Evolutionary conservation across 2,888 invertebrate species (phyloP), one percentile per base, ranked within the genome.

Genomic region (Malacosoma neustria): DNA sequence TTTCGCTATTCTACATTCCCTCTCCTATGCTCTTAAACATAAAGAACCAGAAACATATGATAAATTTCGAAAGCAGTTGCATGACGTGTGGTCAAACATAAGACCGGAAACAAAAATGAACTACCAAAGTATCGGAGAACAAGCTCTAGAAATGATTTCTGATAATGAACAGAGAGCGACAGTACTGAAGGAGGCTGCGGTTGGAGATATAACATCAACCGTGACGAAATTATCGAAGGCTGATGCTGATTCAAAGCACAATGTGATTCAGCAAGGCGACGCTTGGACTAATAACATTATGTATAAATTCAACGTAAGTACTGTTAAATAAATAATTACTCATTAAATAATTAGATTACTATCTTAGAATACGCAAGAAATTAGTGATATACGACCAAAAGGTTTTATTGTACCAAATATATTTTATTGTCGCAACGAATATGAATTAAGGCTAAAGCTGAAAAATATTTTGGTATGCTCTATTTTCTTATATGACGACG

Each of bases 241-340:
- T 3, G 50, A 49, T 3, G 46, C 29, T 14, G 38, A 48, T 3
- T 37, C 53, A 3, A 58, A 55, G 30, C 42, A 54, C 43, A 48
- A 48, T 2, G 48, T 65, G 0, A 53, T 68, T 13, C 49, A 45
- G 14, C 67, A 68, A 36, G 66, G 68, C 29, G 68, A 67, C 31
- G 41, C 50, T 14, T 67, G 67, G 67, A 58, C 53, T 1, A 69
- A 66, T 30, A 69, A 69, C 32, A 47, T 69, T n/a, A 47, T 69
- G 48, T 69, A 61, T 37, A 54, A 50, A 36, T 45, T 52, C 34
- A 38, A 59, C 32, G 52, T 52, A 35, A 50, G 49, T 45, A 39
- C 30, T 7, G 12, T n/a, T 4, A 9, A 12, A 15, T 2, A 4
- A 29, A 12, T 32, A 36, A n/a, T n/a, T n/a, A n/a, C n/a, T n/a